Conservation (phyloP, 2,797 vertebrate genomes). For the Urosaurus nigricauda region DNA sequence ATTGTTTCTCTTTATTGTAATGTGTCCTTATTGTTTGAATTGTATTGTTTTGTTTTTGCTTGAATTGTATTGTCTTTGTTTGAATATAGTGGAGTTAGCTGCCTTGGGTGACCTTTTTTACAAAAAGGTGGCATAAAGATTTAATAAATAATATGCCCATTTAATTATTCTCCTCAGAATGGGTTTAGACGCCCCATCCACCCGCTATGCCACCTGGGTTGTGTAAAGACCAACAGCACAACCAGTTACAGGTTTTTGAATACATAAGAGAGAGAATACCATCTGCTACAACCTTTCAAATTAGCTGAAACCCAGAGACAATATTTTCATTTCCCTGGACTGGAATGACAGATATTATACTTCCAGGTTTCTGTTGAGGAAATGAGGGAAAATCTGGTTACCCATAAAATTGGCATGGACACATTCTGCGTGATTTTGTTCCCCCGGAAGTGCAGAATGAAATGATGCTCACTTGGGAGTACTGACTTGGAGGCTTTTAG, state of each 20-base stretch:
- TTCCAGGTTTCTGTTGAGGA: background rate
- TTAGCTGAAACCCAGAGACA: background rate
- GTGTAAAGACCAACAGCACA: background rate
- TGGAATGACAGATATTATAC: background rate
- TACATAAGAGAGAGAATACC: background rate
- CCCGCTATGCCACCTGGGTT: background rate
- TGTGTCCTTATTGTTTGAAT: background rate
- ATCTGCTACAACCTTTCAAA: background rate
- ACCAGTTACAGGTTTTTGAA: background rate
- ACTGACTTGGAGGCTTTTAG: too few relatives aligned
- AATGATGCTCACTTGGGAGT: too few relatives aligned
- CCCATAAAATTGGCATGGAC: background rate
- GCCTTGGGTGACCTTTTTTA: background rate
- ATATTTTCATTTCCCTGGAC: background rate
- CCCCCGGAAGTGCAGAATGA: too few relatives aligned
- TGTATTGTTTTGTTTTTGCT: background rate
- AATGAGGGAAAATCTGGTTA: background rate
- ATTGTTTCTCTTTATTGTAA: background rate
- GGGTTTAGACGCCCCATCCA: background rate
- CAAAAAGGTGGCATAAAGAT: background rate
- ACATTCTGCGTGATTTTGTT: background rate
- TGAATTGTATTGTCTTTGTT: background rate
- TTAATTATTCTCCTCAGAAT: background rate
- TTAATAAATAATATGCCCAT: background rate
- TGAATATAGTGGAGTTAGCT: background rate